Evolutionary conservation across 2,797 vertebrate species (phyloP), one percentile per base, ranked within the genome.

Genomic region (Typhlichthys eigenmanni): DNA sequence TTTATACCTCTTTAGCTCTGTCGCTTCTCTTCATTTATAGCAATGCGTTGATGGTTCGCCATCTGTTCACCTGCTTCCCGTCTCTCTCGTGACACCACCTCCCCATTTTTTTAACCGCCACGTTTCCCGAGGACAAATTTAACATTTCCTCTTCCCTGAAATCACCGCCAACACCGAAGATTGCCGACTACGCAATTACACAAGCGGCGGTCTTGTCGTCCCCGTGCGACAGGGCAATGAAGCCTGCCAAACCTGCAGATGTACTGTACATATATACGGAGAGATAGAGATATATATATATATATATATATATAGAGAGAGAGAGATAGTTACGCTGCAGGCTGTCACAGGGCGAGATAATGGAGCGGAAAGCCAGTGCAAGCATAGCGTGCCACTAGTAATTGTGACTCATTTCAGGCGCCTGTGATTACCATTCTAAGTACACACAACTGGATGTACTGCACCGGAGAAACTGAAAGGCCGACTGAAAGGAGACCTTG

Each of bases 321-420:
- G 53, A 55, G 53, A 55, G 53, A 29, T 9, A 54, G 19, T 24
- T 3, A 54, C 9, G 7, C 76, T 69, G 71, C 61, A 77, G 54
- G 60, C 48, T 74, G 34, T 51, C 12, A 47, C 55, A 48, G 14
- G 59, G 55, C 59, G 66, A 64, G 73, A 67, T 86, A 89, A 88
- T 87, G 82, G 78, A 75, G 84, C 71, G 76, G 74, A 86, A 79
- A 85, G 68, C 69, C 74, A 83, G 85, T 87, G 83, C 60, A 75
- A 79, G 58, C 69, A 69, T 68, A 69, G 66, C 57, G 74, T 58
- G 67, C 66, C 53, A 11, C 72, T 68, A 78, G 82, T 81, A 86
- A 87, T 86, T 81, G 80, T 80, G 83, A 84, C 51, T 51, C 56
- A 87, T 87, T 54, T 70, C 69, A 83, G 72, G 72, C 76, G 75